Percentiles rank a stretch among this genome's conserved stretches.
phyloP scores from a whole-genome alignment of 2,888 invertebrate species.

The Tortrix viridana region DNA sequence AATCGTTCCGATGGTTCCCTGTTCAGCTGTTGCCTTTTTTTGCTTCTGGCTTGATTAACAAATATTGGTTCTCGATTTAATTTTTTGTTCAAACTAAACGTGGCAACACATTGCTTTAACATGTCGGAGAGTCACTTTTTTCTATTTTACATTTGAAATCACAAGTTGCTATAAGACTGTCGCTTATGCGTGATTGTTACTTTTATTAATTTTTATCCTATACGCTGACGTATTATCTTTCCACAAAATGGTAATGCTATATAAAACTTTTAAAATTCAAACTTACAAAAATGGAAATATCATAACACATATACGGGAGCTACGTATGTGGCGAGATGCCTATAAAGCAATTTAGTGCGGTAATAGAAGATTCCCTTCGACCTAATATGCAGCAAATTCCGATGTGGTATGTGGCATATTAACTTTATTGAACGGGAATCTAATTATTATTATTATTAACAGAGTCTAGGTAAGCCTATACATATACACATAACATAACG shows the following conservation, averaged over 20 bases:
- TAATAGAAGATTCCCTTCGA: slow-evolving; percentile 6
- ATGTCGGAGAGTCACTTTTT: too few species aligned
- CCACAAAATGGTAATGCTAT: too few species aligned
- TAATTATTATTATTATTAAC: slow-evolving; percentile 15
- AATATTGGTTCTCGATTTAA: slow-evolving; percentile 9
- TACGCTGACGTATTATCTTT: too few species aligned
- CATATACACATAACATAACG: too few species aligned
- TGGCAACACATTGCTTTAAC: neutral
- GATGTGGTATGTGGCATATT: slow-evolving; percentile 21
- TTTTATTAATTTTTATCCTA: too few species aligned
- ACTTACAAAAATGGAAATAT: too few species aligned
- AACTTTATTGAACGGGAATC: slow-evolving; percentile 22
- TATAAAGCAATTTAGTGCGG: neutral
- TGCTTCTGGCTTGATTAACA: slow-evolving; percentile 12
- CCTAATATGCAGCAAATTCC: slow-evolving; percentile 19
- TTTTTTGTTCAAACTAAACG: neutral
- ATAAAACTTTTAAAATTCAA: too few species aligned
- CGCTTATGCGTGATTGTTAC: too few species aligned
- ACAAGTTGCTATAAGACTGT: too few species aligned
- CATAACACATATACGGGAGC: too few species aligned
- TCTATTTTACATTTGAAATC: too few species aligned
- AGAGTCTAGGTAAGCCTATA: neutral
- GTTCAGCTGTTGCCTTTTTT: slow-evolving; percentile 22
- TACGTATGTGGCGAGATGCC: neutral
- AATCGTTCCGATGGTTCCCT: slow-evolving; percentile 26